Base-by-base conservation (phyloP, 2,888 invertebrate species). In the Megastigmus dorsalis region DNA sequence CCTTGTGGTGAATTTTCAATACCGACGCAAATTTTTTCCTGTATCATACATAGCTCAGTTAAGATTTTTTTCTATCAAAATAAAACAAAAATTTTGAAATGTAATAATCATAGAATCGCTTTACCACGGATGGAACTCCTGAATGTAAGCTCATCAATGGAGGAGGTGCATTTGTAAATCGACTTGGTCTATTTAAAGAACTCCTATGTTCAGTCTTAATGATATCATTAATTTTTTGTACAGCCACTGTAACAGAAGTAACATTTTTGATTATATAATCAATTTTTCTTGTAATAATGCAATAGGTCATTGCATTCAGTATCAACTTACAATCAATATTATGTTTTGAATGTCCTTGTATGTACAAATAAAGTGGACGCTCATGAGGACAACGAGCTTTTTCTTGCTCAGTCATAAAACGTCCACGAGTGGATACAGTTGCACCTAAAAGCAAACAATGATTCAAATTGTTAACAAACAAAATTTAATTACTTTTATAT, bases 1-100 rank as follows among this genome's bases (percentile, higher is more conserved):
- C 92, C 91, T 77, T 92, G 91, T 30, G 94, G 94, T 63, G 94
- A 93, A 89, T 93, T 92, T 82, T 95, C 95, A 80, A 95, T 89
- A 45, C 94, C 94, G 81, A 95, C 91, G 81, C 93, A 93, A 79
- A 95, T 91, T 89, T 94, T 95, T 86, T 95, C 95, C 86, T 91
- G 87, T 28, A 43, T n/a, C 9, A 28, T 54, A 65, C 13, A 55
- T n/a, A 18, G 9, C 18, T 41, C 36, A 74, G 7, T 54, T n/a
- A 73, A 36, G 68, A 55, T 45, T 52, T 33, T 23, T 41, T 59
- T 65, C 38, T 48, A 48, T 48, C 38, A 38, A 50, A 59, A 9
- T 7, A 4, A 10, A 18, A 67, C 10, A 23, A 23, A 55, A 26
- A 10, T 20, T 65, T 18, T 26, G 13, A 45, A 41, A 33, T 0